Percentiles rank a stretch among this genome's conserved stretches.
These are phyloP conservation scores for Euphonia xanthogaster DNA, from an alignment of 2,797 vertebrate species.

Conservation along the genomic window DNA sequence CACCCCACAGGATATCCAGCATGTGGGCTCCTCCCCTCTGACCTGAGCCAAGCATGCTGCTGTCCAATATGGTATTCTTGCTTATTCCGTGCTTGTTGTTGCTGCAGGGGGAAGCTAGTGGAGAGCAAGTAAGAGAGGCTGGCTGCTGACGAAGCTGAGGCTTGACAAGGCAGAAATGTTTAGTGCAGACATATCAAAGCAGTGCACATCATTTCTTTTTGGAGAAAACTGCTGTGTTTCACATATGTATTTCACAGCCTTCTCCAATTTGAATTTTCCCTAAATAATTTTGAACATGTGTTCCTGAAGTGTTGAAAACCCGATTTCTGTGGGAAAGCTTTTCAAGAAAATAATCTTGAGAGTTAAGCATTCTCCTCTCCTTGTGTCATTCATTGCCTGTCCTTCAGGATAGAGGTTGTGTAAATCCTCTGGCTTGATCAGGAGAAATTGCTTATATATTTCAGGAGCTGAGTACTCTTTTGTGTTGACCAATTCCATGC, in stretches of 20 bases:
- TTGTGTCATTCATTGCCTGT: background rate
- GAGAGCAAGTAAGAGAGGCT: background rate
- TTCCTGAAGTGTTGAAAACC: background rate
- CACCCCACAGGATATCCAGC: background rate
- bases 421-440: background rate
- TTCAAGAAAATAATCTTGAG: background rate
- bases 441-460: conserved; percentile 8
- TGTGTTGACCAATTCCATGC: conserved; percentile 54
- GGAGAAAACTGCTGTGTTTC: background rate
- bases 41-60: background rate
- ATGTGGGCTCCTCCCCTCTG: background rate
- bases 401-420: background rate
- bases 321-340: background rate
- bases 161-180: conserved; percentile 7
- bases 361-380: background rate
- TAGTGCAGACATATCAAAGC: background rate
- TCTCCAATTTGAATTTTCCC: background rate
- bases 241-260: background rate
- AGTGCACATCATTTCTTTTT: background rate
- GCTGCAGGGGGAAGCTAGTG: background rate
- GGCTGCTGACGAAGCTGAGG: background rate
- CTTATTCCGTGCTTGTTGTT: background rate
- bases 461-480: conserved; percentile 43
- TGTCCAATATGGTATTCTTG: background rate
- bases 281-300: background rate